These are phyloP conservation scores for Symphodus melops DNA, from an alignment of 2,113 vertebrate species.

Conservation along the genomic window DNA sequence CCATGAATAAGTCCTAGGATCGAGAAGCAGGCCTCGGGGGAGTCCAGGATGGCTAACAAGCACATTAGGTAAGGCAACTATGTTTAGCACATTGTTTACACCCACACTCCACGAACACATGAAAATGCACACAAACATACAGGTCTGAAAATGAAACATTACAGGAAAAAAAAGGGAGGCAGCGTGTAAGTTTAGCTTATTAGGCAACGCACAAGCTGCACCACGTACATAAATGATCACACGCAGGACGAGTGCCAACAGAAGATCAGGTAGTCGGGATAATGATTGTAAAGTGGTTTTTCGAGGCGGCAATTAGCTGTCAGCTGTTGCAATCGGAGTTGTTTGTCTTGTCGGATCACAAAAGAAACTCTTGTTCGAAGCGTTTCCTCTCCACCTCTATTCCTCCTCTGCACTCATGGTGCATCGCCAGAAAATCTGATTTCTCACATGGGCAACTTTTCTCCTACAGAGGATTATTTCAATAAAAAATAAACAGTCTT, in stretches of 20 bases:
- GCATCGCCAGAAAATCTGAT: conserved; percentile 80
- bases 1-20: conserved; percentile 76
- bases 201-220: conserved; percentile 51
- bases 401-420: conserved; percentile 74
- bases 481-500: conserved; percentile 82
- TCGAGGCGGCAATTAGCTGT: conserved; percentile 66
- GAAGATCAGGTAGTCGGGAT: conserved; percentile 65
- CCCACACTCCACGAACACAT: conserved; percentile 51
- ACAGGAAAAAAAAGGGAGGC: conserved; percentile 20
- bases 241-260: conserved; percentile 48
- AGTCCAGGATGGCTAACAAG: conserved; percentile 77
- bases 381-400: conserved; percentile 48
- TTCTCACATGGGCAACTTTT: conserved; percentile 80
- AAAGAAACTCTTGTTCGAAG: conserved; percentile 54
- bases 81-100: conserved; percentile 76
- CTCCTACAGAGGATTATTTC: conserved; percentile 81
- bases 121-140: conserved; percentile 24
- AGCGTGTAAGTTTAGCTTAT: conserved; percentile 61
- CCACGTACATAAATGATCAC: conserved; percentile 52
- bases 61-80: conserved; percentile 76
- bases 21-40: conserved; percentile 69
- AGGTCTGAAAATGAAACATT: conserved; percentile 38
- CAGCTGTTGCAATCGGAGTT: conserved; percentile 36
- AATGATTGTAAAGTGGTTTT: conserved; percentile 70
- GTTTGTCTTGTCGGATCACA: conserved; percentile 66